phyloP scores from a whole-genome alignment of 35 echinoderm and acorn worm genomes.

The Apostichopus californicus region DNA sequence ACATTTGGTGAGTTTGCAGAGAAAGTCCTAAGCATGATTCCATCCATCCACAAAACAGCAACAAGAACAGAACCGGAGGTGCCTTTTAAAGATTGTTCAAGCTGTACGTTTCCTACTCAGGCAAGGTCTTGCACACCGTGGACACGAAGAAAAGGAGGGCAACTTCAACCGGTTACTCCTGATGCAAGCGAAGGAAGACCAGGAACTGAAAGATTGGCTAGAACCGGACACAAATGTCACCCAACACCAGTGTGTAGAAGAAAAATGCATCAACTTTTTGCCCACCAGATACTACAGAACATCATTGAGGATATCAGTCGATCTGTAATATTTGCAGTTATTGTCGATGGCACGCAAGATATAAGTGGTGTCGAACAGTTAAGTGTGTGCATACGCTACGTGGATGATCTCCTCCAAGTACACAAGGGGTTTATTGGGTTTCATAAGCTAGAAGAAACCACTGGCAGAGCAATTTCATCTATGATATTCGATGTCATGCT shows the following conservation, averaged over 20 bases:
- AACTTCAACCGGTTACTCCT: not conserved
- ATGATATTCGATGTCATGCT: too few relatives aligned
- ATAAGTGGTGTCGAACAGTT: conserved; percentile 49
- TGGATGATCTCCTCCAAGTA: conserved; percentile 34
- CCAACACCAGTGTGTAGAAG: not conserved
- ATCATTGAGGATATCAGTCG: not conserved
- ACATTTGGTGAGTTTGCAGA: conserved; percentile 55
- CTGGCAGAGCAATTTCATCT: too few relatives aligned
- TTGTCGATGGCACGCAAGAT: conserved; percentile 75
- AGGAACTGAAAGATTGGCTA: too few relatives aligned
- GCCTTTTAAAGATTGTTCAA: too few relatives aligned
- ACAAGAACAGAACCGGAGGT: too few relatives aligned
- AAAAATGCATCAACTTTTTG: not conserved
- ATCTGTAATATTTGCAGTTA: not conserved
- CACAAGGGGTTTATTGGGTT: conserved; percentile 57
- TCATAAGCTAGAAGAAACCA: too few relatives aligned
- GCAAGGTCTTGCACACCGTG: too few relatives aligned
- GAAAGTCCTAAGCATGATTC: not conserved
- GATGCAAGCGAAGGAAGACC: too few relatives aligned
- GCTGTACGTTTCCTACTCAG: not conserved
- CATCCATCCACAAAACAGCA: too few relatives aligned
- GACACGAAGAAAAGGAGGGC: too few relatives aligned
- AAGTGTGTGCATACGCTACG: conserved; percentile 37
- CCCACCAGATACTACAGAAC: not conserved
- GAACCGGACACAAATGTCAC: too few relatives aligned